These are phyloP conservation scores for Laupala kohalensis DNA, from an alignment of 1,140 invertebrate species.

Conservation along the genomic window DNA sequence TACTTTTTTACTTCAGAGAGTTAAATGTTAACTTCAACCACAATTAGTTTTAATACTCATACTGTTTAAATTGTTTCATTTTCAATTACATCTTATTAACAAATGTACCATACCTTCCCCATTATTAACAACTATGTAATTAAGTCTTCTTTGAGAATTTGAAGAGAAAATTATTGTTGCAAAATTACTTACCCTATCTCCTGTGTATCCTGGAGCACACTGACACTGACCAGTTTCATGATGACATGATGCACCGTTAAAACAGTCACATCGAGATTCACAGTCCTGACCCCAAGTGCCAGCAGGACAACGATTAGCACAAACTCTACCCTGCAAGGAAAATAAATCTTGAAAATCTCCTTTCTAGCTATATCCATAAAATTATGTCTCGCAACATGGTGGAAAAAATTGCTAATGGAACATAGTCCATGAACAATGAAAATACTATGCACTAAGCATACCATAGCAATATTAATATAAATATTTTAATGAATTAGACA, in stretches of 20 bases:
- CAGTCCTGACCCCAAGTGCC: constrained; percentile 66
- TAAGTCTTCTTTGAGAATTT: neutral
- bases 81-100: neutral
- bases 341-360: too few species aligned
- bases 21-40: too few species aligned
- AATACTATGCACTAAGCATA: too few species aligned
- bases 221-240: constrained; percentile 61
- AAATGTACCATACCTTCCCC: neutral
- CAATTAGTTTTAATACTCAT: too few species aligned
- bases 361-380: too few species aligned
- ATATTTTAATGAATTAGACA: too few species aligned
- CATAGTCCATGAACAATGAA: too few species aligned
- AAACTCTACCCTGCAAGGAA: constrained; percentile 45
- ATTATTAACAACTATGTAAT: neutral
- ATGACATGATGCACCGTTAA: constrained; percentile 70
- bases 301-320: constrained; percentile 56
- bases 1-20: too few species aligned
- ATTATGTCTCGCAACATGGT: too few species aligned
- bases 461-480: too few species aligned
- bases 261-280: constrained; percentile 65
- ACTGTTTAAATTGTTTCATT: neutral
- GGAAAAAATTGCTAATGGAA: too few species aligned
- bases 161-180: neutral
- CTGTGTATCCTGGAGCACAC: constrained; percentile 60
- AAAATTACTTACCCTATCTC: constrained; percentile 47